Evolutionary conservation across 1,140 invertebrate species (phyloP).

Genomic region (Phthorimaea operculella): DNA sequence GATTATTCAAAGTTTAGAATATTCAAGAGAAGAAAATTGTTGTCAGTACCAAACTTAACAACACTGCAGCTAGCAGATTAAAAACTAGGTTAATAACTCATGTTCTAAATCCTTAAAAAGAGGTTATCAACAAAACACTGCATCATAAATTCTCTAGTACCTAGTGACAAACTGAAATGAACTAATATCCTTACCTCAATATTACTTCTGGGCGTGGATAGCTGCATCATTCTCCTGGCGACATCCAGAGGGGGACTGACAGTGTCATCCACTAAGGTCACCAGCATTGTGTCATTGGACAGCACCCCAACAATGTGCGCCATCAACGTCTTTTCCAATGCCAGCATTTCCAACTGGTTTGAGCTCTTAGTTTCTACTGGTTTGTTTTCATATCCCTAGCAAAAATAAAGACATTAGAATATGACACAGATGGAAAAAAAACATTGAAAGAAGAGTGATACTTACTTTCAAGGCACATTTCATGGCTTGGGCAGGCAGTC

Average conservation of each 20-base stretch:
- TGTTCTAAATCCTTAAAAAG: no score
- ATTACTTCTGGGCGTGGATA: constrained; percentile 50
- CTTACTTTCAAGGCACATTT: constrained; percentile 73
- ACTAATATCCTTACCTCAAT: constrained; percentile 39
- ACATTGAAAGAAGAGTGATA: constrained; percentile 7
- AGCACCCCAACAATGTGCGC: constrained; percentile 45
- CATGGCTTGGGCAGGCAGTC: constrained; percentile 78
- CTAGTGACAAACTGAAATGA: no score
- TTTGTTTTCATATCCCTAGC: constrained; percentile 53
- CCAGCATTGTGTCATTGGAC: constrained; percentile 55
- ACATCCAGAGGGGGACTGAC: constrained; percentile 50
- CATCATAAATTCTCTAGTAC: no score
- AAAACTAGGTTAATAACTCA: no score
- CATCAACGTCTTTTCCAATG: constrained; percentile 54
- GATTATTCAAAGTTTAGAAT: no score
- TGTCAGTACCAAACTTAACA: no score
- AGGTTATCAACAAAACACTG: no score
- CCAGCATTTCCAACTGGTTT: constrained; percentile 60
- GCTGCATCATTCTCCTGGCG: constrained; percentile 51
- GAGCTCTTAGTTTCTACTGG: constrained; percentile 55
- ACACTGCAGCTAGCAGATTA: no score
- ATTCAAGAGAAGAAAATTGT: no score
- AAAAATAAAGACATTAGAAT: constrained; percentile 6
- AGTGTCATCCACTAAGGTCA: constrained; percentile 48
- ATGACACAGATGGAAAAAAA: background rate